Percentiles rank a stretch among this genome's conserved stretches.
Evolutionary conservation across 2,888 invertebrate species (phyloP).

Genomic region (Acholoe squamosa): DNA sequence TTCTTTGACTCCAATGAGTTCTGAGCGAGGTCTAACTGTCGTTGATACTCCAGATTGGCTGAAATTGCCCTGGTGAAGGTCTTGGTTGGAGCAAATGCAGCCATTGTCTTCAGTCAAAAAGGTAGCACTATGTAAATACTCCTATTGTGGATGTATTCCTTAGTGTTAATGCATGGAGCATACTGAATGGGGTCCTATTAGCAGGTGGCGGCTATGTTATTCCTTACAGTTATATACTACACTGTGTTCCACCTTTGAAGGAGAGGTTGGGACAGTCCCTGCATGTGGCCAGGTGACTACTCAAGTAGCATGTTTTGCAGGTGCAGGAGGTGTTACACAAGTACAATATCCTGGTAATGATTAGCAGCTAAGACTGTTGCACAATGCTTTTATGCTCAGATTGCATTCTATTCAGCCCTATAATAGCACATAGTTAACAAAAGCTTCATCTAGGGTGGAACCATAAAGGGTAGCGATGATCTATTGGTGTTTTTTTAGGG

Average conservation of each 20-base stretch:
- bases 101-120: neutral
- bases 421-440: too few species aligned
- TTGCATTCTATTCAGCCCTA: too few species aligned
- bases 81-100: constrained; percentile 42
- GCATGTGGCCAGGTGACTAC: neutral
- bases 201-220: neutral
- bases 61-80: constrained; percentile 43
- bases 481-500: too few species aligned
- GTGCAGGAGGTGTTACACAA: too few species aligned
- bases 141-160: neutral
- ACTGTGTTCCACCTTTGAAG: neutral
- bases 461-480: too few species aligned
- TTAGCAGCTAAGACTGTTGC: too few species aligned
- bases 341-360: too few species aligned
- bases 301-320: neutral
- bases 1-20: constrained; percentile 19
- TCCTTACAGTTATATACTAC: neutral
- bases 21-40: neutral
- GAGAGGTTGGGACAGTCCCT: neutral
- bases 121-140: too few species aligned
- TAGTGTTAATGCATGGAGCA: neutral
- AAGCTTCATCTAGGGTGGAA: too few species aligned
- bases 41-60: constrained; percentile 57
- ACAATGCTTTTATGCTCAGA: too few species aligned
- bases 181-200: neutral